These are phyloP conservation scores for Scolopax bukidnonensis DNA, from an alignment of 2,797 vertebrate species.

Conservation along the genomic window DNA sequence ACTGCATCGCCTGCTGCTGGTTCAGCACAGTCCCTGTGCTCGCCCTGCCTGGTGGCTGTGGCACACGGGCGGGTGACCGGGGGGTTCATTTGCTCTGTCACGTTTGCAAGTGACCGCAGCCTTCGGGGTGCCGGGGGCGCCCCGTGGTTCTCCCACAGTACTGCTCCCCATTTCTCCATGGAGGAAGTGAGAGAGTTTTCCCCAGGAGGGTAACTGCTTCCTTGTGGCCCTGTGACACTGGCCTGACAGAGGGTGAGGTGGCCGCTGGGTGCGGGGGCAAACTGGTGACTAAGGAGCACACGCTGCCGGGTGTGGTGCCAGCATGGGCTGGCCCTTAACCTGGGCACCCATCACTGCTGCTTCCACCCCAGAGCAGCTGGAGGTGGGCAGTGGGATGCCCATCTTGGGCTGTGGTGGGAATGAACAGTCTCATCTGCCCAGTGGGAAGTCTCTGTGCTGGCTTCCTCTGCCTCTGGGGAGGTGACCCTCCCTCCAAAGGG, in stretches of 20 bases:
- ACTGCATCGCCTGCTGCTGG: neutral
- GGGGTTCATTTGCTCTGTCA: neutral
- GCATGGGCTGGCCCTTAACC: neutral
- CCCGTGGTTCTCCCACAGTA: neutral
- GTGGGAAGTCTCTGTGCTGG: rapidly evolving
- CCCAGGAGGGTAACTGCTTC: neutral
- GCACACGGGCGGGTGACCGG: neutral
- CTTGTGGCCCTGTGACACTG: neutral
- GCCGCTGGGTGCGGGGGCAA: neutral
- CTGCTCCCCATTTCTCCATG: rapidly evolving
- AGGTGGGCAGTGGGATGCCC: rapidly evolving
- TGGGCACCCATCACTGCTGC: neutral
- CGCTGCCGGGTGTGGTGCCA: neutral
- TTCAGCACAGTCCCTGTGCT: neutral
- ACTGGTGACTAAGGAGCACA: neutral
- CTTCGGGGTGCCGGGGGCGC: neutral
- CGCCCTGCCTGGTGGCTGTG: rapidly evolving
- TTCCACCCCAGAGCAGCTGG: neutral
- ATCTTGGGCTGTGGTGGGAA: neutral
- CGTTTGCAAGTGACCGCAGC: rapidly evolving
- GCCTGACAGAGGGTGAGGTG: neutral
- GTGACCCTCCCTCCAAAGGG: no score
- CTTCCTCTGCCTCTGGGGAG: neutral
- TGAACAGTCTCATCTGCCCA: neutral
- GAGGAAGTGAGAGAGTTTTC: neutral